These are phyloP conservation scores for Panopea generosa DNA, from an alignment of 2,888 invertebrate species.

Conservation along the genomic window DNA sequence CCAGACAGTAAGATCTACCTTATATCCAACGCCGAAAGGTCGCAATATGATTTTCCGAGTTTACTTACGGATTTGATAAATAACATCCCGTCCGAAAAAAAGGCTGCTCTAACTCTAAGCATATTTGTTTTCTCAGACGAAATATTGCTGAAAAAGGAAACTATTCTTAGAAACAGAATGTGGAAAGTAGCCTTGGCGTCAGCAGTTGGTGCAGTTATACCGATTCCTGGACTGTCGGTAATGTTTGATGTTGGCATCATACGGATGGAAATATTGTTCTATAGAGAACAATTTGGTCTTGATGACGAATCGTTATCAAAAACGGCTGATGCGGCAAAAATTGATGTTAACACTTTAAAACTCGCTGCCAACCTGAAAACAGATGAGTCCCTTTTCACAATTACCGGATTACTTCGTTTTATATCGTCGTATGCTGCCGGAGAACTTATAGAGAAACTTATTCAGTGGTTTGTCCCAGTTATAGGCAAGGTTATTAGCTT, in stretches of 20 bases:
- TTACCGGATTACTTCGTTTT: too few species aligned
- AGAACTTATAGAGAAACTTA: too few species aligned
- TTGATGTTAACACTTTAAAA: too few species aligned
- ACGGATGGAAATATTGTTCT: constrained; percentile 8
- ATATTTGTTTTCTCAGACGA: not conserved
- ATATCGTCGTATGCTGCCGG: too few species aligned
- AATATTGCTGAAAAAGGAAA: constrained; percentile 14
- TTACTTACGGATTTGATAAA: not conserved
- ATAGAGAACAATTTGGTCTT: constrained; percentile 32
- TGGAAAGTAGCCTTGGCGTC: constrained; percentile 4
- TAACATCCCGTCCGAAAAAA: too few species aligned
- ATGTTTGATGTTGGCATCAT: constrained; percentile 19
- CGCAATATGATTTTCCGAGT: not conserved
- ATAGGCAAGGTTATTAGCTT: too few species aligned
- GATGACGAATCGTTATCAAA: constrained; percentile 13
- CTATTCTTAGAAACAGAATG: constrained; percentile 19
- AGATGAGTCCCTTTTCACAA: too few species aligned
- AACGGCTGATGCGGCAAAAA: not conserved
- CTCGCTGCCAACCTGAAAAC: too few species aligned
- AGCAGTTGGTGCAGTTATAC: constrained; percentile 21
- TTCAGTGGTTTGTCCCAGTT: too few species aligned
- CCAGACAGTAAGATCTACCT: not conserved
- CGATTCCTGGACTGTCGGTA: constrained; percentile 23
- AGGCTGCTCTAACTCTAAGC: too few species aligned
- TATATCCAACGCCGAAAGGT: not conserved